Conservation (phyloP, 2,888 invertebrate species). For the Hetaerina titia region DNA sequence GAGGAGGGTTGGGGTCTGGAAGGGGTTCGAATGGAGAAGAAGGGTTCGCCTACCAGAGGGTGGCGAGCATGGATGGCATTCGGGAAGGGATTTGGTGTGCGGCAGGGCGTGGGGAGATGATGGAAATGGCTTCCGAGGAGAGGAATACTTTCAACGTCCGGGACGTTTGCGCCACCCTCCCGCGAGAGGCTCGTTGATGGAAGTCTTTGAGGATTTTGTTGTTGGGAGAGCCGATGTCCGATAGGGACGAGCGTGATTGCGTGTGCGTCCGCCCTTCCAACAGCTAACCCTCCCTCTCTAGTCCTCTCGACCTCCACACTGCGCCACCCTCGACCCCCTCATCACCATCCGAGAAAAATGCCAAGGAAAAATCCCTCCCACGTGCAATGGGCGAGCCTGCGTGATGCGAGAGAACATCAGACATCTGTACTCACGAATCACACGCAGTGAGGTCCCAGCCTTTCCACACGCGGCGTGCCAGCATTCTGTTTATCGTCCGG, state of each 20-base stretch:
- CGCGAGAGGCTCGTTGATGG: background rate
- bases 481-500: background rate
- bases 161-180: background rate
- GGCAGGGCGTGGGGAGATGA: background rate
- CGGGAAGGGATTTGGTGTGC: background rate
- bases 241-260: background rate
- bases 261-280: background rate
- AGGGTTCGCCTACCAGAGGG: background rate
- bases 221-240: background rate
- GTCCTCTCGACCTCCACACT: too few relatives aligned
- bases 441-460: background rate
- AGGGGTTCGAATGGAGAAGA: background rate
- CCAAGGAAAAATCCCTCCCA: too few relatives aligned
- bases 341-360: background rate
- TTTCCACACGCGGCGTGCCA: background rate
- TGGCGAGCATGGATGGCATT: background rate
- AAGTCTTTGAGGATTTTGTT: background rate
- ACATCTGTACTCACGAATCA: background rate
- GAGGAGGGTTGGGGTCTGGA: background rate
- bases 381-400: background rate
- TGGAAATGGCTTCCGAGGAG: background rate
- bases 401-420: background rate
- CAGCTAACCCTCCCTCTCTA: too few relatives aligned
- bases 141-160: background rate
- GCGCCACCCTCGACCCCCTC: background rate